Evolutionary conservation across 2,888 invertebrate genomes (phyloP).

Genomic region (Coecobrya sp.): DNA sequence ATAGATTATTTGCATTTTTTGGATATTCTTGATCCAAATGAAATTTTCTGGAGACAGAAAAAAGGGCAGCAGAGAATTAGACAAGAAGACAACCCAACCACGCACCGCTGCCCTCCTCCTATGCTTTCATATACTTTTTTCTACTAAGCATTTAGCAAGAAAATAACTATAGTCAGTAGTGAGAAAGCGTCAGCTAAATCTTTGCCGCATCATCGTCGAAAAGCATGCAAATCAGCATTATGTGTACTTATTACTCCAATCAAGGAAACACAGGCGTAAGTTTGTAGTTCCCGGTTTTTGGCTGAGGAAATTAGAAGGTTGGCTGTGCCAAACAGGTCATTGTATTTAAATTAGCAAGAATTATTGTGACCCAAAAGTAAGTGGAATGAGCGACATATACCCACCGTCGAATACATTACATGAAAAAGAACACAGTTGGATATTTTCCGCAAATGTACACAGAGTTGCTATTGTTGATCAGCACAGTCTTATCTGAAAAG

Average conservation of each 20-base stretch:
- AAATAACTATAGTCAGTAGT: too few relatives aligned
- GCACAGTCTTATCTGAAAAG: slow-evolving; percentile 66
- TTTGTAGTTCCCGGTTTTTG: slow-evolving; percentile 9
- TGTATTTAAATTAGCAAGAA: slow-evolving; percentile 73
- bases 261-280: slow-evolving; percentile 2
- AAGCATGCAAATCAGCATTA: slow-evolving; percentile 42
- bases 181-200: not conserved
- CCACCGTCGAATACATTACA: not conserved
- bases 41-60: slow-evolving; percentile 53
- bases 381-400: not conserved
- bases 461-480: not conserved
- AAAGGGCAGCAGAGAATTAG: not conserved
- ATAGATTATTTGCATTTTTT: slow-evolving; percentile 79
- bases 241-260: slow-evolving; percentile 50
- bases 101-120: not conserved
- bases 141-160: too few relatives aligned
- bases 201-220: slow-evolving; percentile 18
- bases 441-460: slow-evolving; percentile 59
- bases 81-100: not conserved
- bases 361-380: slow-evolving; percentile 53
- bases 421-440: slow-evolving; percentile 37
- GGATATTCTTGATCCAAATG: slow-evolving; percentile 68
- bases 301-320: slow-evolving; percentile 49
- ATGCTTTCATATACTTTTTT: not conserved
- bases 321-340: slow-evolving; percentile 65